Evolutionary conservation across 2,888 invertebrate species (phyloP).

Genomic region (Pediacus dermestoides): DNA sequence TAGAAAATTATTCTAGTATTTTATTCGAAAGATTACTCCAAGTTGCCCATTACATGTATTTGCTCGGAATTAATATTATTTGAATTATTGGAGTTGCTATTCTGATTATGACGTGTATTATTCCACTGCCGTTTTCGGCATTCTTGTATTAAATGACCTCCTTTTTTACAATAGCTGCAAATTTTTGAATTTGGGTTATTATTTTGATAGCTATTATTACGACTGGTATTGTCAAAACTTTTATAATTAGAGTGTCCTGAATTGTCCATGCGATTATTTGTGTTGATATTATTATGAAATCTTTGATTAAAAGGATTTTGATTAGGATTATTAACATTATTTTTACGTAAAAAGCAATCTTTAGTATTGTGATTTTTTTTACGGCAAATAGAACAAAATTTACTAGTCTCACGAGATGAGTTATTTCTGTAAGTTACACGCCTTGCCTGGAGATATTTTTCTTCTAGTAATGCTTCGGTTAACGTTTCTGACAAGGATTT

Average conservation of each 20-base stretch:
- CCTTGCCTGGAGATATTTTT: conserved; percentile 9
- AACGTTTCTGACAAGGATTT: conserved; percentile 7
- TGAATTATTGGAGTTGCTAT: too few species aligned
- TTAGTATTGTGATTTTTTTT: conserved; percentile 5
- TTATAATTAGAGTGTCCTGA: neutral
- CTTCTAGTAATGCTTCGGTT: conserved; percentile 8
- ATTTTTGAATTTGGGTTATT: conserved; percentile 9
- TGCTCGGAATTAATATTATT: too few species aligned
- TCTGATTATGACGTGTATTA: too few species aligned
- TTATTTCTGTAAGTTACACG: too few species aligned
- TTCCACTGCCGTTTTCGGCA: conserved; percentile 12
- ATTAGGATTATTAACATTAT: neutral
- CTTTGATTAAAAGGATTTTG: neutral
- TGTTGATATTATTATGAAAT: too few species aligned
- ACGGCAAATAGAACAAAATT: conserved; percentile 1
- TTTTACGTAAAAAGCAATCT: conserved; percentile 2
- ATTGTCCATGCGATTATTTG: neutral
- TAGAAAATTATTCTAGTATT: too few species aligned
- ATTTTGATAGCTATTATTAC: neutral
- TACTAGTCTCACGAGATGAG: neutral
- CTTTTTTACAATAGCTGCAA: conserved; percentile 16
- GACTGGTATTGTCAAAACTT: neutral
- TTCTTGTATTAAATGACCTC: conserved; percentile 14
- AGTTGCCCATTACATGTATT: too few species aligned
- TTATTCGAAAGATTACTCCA: too few species aligned